Base-by-base conservation (phyloP, 2,797 vertebrate species). In the Cuculus canorus region DNA sequence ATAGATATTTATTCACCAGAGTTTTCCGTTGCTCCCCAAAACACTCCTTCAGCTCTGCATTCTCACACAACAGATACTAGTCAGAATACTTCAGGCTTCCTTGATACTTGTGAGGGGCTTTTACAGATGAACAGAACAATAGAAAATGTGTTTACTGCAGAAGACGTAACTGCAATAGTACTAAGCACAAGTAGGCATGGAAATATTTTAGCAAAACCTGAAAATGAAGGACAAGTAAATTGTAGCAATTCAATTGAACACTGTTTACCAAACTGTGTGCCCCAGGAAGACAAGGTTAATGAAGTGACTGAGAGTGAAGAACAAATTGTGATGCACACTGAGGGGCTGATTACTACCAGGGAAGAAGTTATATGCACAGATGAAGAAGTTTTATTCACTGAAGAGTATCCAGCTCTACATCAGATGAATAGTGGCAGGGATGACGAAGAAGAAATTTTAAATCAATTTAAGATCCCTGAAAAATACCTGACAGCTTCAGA, bases 251-350 rank as follows among this genome's bases (percentile, higher is more conserved):
- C 90, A 88, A 63, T 24, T 41, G 71, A 96, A 41, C n/a, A 10
- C 17, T 63, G 25, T 76, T 27, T 47, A 72, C 43, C 83, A 50
- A 84, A 82, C 43, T 92, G 6, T 86, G 80, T 95, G 27, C 56
- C 92, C 39, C 83, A 87, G 82, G 90, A 97, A 86, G 91, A 79
- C 47, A 72, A 93, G 22, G 16, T 57, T 85, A 64, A 72, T 69
- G 53, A 94, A 89, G 75, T 73, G 35, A 18, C 54, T 59, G 70
- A 32, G 52, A 82, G 39, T 52, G 59, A 96, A 75, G 75, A 94
- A 45, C 23, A 89, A 71, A 75, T 77, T 83, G 60, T 14, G 54
- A 25, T 39, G 60, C 87, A 88, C 25, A 35, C 68, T 24, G 69
- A 96, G 47, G 80, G 73, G 45, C 57, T 71, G 56, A 22, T 37